phyloP scores from a whole-genome alignment of 1,140 invertebrate genomes.

The Diorhabda carinulata region DNA sequence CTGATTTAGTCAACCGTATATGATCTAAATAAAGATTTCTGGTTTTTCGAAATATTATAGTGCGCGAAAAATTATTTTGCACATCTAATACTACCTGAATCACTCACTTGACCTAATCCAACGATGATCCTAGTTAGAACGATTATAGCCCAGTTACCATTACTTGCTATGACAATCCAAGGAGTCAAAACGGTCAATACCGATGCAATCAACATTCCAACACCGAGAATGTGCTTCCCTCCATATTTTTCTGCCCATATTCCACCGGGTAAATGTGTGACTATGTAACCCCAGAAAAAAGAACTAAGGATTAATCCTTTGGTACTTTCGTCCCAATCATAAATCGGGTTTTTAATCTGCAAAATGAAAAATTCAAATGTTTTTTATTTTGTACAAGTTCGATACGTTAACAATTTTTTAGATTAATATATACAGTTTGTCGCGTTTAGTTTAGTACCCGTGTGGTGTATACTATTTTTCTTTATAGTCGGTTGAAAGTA shows the following conservation, averaged over 20 bases:
- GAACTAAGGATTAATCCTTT: conserved; percentile 63
- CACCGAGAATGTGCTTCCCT: conserved; percentile 69
- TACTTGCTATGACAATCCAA: conserved; percentile 56
- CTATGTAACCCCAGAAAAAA: conserved; percentile 72
- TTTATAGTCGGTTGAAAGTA: too few species aligned
- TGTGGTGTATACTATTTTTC: too few species aligned
- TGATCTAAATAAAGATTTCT: too few species aligned
- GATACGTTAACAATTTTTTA: too few species aligned
- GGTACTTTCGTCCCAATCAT: conserved; percentile 61
- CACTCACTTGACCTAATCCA: conserved; percentile 62
- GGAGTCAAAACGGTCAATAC: conserved; percentile 71
- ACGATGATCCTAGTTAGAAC: conserved; percentile 63
- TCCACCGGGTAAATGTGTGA: conserved; percentile 71
- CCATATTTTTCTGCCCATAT: conserved; percentile 71
- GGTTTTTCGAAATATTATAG: neutral
- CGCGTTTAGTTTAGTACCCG: too few species aligned
- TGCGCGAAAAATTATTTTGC: too few species aligned
- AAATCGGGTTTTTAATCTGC: conserved; percentile 36
- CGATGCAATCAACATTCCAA: conserved; percentile 69
- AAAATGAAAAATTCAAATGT: neutral
- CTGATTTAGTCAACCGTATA: too few species aligned
- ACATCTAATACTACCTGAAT: too few species aligned
- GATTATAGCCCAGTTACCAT: conserved; percentile 52
- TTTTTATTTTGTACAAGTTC: too few species aligned
- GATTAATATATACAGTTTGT: too few species aligned